Base-by-base conservation (phyloP, 2,113 vertebrate genomes). In the Podocnemis expansa region DNA sequence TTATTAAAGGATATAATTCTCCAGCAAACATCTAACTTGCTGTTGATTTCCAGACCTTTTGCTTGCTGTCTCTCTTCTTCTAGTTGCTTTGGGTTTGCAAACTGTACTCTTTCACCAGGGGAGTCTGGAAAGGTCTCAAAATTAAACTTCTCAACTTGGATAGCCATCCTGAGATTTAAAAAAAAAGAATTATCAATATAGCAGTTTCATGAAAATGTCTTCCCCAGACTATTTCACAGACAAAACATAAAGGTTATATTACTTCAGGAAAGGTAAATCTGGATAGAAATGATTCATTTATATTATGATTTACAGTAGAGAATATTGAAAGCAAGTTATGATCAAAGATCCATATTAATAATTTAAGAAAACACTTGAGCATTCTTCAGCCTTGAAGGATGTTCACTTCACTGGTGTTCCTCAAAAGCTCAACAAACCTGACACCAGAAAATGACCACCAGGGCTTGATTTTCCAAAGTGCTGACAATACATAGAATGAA, bases 121-220 rank as follows among this genome's bases (percentile, higher is more conserved):
- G 97, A 98, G 86, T 98, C 98, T 10, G 98, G 98, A 89, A 99
- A 95, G 93, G 96, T 99, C 96, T 99, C 99, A 91, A 99, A 99
- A 98, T 97, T 99, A 98, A 99, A 99, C 97, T 99, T 99, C 97
- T 99, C 99, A 27, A 99, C 99, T 98, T 99, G 99, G 94, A 99
- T 99, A 9, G 99, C 99, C 99, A 99, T 99, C 75, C 99, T 99
- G 92, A 4, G 82, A 93, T 84, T 85, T n/a, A 55, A 38, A 79
- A 82, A 67, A 56, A 56, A 89, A 90, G 31, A 80, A 73, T 75
- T 51, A 79, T 96, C 67, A 91, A 10, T 13, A 12, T 7, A 63
- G 56, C 24, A 45, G 5, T 43, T 82, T 87, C 80, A 56, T 29
- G 73, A 10, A 9, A 79, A 10, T 24, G 38, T 55, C 19, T 75